Conservation (phyloP, 1,140 invertebrate species). For the Mylabris phalerata region DNA sequence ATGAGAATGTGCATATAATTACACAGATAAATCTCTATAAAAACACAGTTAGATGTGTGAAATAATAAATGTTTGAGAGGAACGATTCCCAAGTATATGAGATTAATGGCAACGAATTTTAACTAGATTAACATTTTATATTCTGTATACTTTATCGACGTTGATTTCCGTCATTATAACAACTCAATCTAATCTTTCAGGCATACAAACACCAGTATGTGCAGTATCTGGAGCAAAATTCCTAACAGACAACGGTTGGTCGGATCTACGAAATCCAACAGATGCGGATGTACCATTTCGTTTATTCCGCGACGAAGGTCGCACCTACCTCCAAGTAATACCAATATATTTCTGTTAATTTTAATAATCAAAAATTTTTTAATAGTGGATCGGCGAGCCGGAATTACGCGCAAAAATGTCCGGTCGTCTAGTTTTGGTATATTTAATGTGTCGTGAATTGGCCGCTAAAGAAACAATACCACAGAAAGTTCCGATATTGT, state of each 20-base stretch:
- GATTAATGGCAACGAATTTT: too few species aligned
- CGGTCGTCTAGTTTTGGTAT: conserved; percentile 69
- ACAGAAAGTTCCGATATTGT: conserved; percentile 49
- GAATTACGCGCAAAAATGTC: conserved; percentile 64
- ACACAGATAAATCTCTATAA: too few species aligned
- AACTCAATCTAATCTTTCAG: conserved; percentile 41
- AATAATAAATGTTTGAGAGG: too few species aligned
- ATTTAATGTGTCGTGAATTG: conserved; percentile 72
- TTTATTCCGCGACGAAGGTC: conserved; percentile 69
- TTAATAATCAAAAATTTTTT: conserved; percentile 20
- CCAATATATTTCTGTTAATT: background rate
- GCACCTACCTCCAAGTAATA: conserved; percentile 67
- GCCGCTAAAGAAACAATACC: conserved; percentile 45
- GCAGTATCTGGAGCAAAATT: conserved; percentile 78
- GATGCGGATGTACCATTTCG: conserved; percentile 72
- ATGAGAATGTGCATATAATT: too few species aligned
- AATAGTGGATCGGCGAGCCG: conserved; percentile 74
- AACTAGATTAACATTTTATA: too few species aligned
- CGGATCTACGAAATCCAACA: conserved; percentile 64
- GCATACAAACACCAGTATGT: conserved; percentile 70
- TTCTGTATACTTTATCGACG: too few species aligned
- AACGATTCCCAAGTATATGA: too few species aligned
- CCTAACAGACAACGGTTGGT: conserved; percentile 67
- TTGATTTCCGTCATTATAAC: too few species aligned
- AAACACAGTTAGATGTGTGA: too few species aligned